Evolutionary conservation across 2,113 vertebrate genomes (phyloP).

Genomic region (Ia io): DNA sequence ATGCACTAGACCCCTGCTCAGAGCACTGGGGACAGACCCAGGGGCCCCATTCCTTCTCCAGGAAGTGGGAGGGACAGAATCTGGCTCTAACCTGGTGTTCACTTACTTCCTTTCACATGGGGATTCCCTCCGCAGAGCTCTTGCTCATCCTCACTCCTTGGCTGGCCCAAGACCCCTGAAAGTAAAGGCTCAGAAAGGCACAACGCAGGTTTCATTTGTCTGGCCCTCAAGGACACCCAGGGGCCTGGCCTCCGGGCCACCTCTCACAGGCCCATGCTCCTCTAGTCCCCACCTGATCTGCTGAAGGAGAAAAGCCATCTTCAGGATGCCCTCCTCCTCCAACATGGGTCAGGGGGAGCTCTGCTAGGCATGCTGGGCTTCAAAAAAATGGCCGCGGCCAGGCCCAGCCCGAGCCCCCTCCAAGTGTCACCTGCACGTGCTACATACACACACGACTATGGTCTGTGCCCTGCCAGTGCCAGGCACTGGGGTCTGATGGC

Average conservation of each 20-base stretch:
- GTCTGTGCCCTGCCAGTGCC: background rate
- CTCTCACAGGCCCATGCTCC: background rate
- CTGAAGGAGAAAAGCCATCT: background rate
- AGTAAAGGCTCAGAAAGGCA: background rate
- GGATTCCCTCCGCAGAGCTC: background rate
- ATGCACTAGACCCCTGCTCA: background rate
- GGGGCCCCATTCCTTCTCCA: background rate
- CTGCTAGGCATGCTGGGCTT: background rate
- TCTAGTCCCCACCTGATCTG: background rate
- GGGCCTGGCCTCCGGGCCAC: background rate
- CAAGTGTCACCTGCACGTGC: fast-evolving
- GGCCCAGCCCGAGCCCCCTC: background rate
- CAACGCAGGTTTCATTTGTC: background rate
- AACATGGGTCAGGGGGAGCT: fast-evolving
- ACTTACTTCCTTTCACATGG: background rate
- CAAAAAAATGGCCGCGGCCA: background rate
- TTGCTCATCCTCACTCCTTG: background rate
- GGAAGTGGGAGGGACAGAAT: background rate
- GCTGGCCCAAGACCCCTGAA: background rate
- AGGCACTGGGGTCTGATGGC: background rate
- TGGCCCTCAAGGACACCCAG: too few species aligned
- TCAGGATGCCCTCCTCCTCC: background rate
- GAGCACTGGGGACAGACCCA: background rate
- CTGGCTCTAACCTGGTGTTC: background rate
- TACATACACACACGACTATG: background rate